Evolutionary conservation across 2,888 invertebrate genomes (phyloP), one percentile per base, ranked within the genome.

Genomic region (Oegoconia quadripuncta): DNA sequence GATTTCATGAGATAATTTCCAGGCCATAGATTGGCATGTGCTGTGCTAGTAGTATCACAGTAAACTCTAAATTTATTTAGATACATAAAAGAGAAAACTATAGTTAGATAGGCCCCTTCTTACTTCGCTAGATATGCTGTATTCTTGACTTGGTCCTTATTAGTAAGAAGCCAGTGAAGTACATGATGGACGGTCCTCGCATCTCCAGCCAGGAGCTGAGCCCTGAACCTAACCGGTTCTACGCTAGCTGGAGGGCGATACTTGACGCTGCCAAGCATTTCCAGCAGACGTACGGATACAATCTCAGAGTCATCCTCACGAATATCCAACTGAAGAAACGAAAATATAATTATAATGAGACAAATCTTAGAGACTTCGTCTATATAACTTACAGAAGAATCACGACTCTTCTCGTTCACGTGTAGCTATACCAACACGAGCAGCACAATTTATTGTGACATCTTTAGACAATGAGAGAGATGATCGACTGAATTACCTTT

Each of bases 91-190:
- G n/a, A n/a, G n/a, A n/a, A n/a, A n/a, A n/a, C n/a, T n/a, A n/a
- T n/a, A n/a, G n/a, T 22, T 20, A 13, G 14, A 7, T 11, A 20
- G 17, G 15, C 20, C 26, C 38, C 14, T 16, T 64, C 69, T 50
- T 70, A 92, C 86, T 89, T 91, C n/a, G 96, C 94, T 35, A 97
- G 88, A 78, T 97, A 97, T 0, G 95, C 95, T 36, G 96, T 89
- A 58, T 95, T 95, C 65, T 92, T 92, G 17, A 95, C 91, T 50
- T 93, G 91, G 1, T 92, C 91, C 41, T 92, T 89, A 53, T 93
- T 92, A 9, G 90, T 89, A 14, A 97, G 87, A 6, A 96, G 86
- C 95, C 96, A 97, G 69, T 93, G 90, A 34, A 97, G 71, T 37
- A 95, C 92, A 8, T 94, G 93, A 67, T 95, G 93, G 34, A 96